These are phyloP conservation scores for Arion vulgaris DNA, from an alignment of 1,140 invertebrate species.

Conservation along the genomic window DNA sequence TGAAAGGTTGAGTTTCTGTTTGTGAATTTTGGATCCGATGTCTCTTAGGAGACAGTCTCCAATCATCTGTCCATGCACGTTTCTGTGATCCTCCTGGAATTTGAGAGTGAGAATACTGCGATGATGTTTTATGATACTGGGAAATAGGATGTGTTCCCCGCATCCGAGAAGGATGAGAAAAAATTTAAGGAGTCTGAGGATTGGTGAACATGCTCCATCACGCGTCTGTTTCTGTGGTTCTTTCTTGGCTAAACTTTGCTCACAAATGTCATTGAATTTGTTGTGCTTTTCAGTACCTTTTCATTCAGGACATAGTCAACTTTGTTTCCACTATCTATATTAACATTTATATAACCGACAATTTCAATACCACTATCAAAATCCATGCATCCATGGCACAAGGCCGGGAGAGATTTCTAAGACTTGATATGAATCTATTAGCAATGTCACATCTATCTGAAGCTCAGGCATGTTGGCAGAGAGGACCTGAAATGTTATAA, in stretches of 20 bases:
- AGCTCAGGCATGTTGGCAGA: slow-evolving; percentile 30
- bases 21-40: not conserved
- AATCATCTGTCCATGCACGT: slow-evolving; percentile 26
- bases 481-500: not conserved
- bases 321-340: slow-evolving; percentile 42
- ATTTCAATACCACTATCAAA: slow-evolving; percentile 47
- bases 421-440: slow-evolving; percentile 42
- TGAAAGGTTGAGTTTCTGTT: not conserved
- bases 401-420: slow-evolving; percentile 45
- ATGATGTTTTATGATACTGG: not conserved
- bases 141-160: slow-evolving; percentile 3
- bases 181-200: not conserved
- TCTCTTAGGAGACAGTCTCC: slow-evolving; percentile 20
- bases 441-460: slow-evolving; percentile 36
- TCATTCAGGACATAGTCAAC: slow-evolving; percentile 48
- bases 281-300: slow-evolving; percentile 44
- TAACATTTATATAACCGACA: slow-evolving; percentile 46
- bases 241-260: slow-evolving; percentile 46
- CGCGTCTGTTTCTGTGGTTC: not conserved
- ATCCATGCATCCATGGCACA: slow-evolving; percentile 47
- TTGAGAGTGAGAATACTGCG: slow-evolving; percentile 30
- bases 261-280: slow-evolving; percentile 45
- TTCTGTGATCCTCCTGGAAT: slow-evolving; percentile 18
- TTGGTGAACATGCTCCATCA: slow-evolving; percentile 24
- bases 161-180: not conserved